These are phyloP conservation scores for Oreotrochilus melanogaster DNA, from an alignment of 2,113 vertebrate genomes.

Conservation along the genomic window DNA sequence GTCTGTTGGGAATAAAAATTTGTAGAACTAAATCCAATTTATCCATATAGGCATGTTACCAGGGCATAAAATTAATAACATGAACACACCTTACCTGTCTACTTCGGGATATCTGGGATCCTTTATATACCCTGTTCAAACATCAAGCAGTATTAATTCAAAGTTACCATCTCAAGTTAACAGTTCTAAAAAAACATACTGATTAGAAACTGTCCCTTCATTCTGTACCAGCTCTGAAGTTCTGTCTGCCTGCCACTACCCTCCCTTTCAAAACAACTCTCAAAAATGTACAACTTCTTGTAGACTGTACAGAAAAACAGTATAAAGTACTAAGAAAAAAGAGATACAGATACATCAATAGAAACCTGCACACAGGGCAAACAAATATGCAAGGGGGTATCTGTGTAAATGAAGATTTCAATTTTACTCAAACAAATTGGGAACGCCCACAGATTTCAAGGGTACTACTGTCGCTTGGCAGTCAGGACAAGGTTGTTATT, in stretches of 20 bases:
- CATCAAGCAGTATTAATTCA: slow-evolving; percentile 81
- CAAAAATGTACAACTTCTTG: neutral
- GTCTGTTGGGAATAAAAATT: slow-evolving; percentile 87
- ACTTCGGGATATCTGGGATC: slow-evolving; percentile 94
- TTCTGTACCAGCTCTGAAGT: neutral
- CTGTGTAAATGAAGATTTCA: neutral
- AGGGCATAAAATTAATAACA: slow-evolving; percentile 71
- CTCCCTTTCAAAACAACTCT: neutral
- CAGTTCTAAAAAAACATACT: slow-evolving; percentile 18
- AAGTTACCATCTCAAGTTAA: slow-evolving; percentile 28
- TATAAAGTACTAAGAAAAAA: neutral
- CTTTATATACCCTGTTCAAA: slow-evolving; percentile 95
- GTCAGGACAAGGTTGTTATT: neutral
- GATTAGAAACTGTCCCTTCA: neutral
- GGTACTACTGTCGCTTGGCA: too few species aligned
- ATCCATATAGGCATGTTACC: slow-evolving; percentile 60
- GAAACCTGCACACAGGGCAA: neutral
- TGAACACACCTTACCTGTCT: slow-evolving; percentile 90
- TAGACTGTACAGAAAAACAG: neutral
- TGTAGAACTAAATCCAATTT: slow-evolving; percentile 77
- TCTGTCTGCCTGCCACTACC: neutral
- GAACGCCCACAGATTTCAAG: neutral
- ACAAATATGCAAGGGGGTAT: neutral
- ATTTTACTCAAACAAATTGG: neutral
- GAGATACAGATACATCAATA: neutral